Percentiles rank a stretch among this genome's conserved stretches.
Conservation (phyloP, 2,113 vertebrate species). For the Plecturocebus donacophilus region DNA sequence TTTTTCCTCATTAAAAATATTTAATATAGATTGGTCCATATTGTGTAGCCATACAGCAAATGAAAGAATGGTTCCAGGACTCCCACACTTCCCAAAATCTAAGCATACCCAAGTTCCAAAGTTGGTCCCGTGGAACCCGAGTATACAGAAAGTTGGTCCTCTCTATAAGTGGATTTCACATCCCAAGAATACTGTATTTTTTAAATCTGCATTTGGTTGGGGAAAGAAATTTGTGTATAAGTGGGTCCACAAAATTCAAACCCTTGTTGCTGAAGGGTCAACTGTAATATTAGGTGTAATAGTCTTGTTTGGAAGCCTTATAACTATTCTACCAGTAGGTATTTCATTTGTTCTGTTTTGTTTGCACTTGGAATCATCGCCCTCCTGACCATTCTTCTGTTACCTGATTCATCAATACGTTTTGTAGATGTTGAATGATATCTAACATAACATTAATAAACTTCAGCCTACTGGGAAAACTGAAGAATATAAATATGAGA, state of each 20-base stretch:
- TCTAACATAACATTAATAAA: neutral
- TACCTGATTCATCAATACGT: neutral
- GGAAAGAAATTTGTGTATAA: no score
- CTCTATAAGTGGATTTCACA: neutral
- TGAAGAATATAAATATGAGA: neutral
- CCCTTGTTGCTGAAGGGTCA: no score
- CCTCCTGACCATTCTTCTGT: neutral
- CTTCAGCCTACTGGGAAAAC: neutral
- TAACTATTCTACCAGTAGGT: neutral
- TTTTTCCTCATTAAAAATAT: slow-evolving; percentile 38
- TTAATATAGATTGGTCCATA: neutral
- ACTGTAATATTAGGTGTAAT: neutral
- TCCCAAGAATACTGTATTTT: neutral
- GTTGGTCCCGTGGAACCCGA: neutral
- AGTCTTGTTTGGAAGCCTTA: neutral
- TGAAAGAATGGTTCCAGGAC: neutral
- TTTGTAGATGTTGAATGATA: neutral
- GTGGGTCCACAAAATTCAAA: no score
- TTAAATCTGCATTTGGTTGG: no score
- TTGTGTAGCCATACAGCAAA: neutral
- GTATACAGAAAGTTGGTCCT: neutral
- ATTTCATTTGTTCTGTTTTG: neutral
- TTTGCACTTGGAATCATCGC: neutral
- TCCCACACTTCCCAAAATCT: neutral
- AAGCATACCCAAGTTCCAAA: neutral